Evolutionary conservation across 2,888 invertebrate species (phyloP).

Genomic region (Melinaea marsaeus): DNA sequence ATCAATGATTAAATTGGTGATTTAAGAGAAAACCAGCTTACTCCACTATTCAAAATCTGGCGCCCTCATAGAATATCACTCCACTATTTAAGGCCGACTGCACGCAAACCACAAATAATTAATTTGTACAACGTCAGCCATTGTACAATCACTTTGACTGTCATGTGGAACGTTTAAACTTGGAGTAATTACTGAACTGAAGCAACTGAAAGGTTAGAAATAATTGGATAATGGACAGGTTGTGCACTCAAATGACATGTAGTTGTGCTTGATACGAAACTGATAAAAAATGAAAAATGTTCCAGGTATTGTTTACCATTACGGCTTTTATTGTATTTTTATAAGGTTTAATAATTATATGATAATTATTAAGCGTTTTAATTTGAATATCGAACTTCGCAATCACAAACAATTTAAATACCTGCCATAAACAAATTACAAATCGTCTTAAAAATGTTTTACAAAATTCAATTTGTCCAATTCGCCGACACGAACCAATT

Average conservation of each 20-base stretch:
- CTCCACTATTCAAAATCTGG: constrained; percentile 7
- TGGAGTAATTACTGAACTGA: constrained; percentile 44
- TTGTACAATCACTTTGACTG: constrained; percentile 74
- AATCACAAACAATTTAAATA: constrained; percentile 26
- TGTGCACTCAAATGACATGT: constrained; percentile 67
- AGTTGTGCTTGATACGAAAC: constrained; percentile 46
- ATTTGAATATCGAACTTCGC: constrained; percentile 18
- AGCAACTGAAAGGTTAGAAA: constrained; percentile 73
- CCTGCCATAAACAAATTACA: constrained; percentile 32
- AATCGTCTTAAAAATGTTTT: constrained; percentile 40
- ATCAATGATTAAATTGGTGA: background rate
- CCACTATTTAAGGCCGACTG: constrained; percentile 57
- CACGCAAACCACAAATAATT: constrained; percentile 75
- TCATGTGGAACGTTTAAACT: constrained; percentile 70
- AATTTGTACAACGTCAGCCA: constrained; percentile 60
- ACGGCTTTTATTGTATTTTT: too few species aligned
- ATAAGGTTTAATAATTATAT: background rate
- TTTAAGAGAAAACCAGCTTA: background rate
- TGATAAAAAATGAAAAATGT: constrained; percentile 30
- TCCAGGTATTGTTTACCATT: too few species aligned
- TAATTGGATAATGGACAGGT: constrained; percentile 73
- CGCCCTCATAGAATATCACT: constrained; percentile 17
- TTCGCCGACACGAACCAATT: constrained; percentile 72
- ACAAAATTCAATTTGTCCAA: constrained; percentile 62
- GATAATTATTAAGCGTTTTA: constrained; percentile 15